These are phyloP conservation scores for Pterophyllum scalare DNA, from an alignment of 2,113 vertebrate genomes.

Conservation along the genomic window DNA sequence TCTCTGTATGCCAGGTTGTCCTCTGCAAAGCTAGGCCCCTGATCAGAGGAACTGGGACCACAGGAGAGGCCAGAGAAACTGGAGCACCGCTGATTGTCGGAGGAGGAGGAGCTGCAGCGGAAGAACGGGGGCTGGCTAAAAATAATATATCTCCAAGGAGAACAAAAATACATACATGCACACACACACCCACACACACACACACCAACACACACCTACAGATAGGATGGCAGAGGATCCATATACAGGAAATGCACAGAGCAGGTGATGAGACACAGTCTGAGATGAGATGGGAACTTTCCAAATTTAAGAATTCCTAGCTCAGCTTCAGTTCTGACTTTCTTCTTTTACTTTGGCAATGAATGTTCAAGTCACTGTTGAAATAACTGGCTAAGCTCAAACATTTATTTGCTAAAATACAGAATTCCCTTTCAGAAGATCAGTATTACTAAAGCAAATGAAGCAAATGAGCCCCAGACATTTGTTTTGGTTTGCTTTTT, in stretches of 20 bases:
- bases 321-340: slow-evolving; percentile 11
- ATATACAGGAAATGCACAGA: slow-evolving; percentile 12
- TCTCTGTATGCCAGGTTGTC: slow-evolving; percentile 34
- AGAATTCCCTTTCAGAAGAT: slow-evolving; percentile 5
- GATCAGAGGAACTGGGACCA: slow-evolving; percentile 73
- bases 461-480: slow-evolving; percentile 20
- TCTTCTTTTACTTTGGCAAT: background rate
- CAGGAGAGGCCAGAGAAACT: slow-evolving; percentile 80
- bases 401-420: background rate
- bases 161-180: slow-evolving; percentile 78
- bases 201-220: background rate
- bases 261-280: slow-evolving; percentile 11
- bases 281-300: background rate
- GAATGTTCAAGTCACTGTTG: background rate
- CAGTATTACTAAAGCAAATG: background rate
- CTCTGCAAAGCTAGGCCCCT: slow-evolving; percentile 61
- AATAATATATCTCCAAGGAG: slow-evolving; percentile 84
- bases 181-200: slow-evolving; percentile 9
- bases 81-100: slow-evolving; percentile 79
- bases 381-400: slow-evolving; percentile 6
- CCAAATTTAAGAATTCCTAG: background rate
- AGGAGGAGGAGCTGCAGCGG: slow-evolving; percentile 60
- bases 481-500: background rate
- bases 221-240: slow-evolving; percentile 2
- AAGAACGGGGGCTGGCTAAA: slow-evolving; percentile 82